Base-by-base conservation (phyloP, 2,113 vertebrate genomes). In the Zapornia atra region DNA sequence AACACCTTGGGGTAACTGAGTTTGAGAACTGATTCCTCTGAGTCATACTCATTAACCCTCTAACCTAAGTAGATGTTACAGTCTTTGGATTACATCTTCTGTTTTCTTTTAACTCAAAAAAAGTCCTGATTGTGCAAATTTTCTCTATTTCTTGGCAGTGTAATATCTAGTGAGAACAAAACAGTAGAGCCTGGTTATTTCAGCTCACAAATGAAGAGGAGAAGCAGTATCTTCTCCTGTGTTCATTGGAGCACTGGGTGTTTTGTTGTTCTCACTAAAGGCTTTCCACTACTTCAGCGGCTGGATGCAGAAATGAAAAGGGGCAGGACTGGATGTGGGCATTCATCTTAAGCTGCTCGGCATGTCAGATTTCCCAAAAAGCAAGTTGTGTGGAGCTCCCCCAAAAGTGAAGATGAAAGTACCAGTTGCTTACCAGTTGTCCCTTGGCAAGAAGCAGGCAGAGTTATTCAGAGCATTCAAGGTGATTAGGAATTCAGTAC, bases 21-120 rank as follows among this genome's bases (percentile, higher is more conserved):
- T 86, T 93, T 93, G 22, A 94, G 82, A 95, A 36, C 77, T n/a
- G 82, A 92, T 93, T 93, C 84, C 66, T 86, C 20, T 9, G 61
- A 89, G 48, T 90, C 64, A 82, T 75, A 65, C 22, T 83, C 44
- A 44, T 54, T 87, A 97, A 95, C 94, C 89, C 88, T 82, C 79
- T 70, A 92, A 92, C 16, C 69, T 82, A 61, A 6, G 1, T 48
- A 78, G 38, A 42, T 71, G 75, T 66, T 34, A 31, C 1, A 59
- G 19, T 75, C 60, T 94, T 73, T 9, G 10, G 61, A 79, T 64
- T 2, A 10, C 6, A 82, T 70, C 5, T 17, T 65, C 6, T 48
- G 16, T 48, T 50, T 51, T 53, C 14, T 28, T 53, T 53, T 26
- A 25, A 56, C 64, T 82, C 9, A 82, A 78, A 81, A 86, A 88